Evolutionary conservation across 1,140 invertebrate genomes (phyloP), one percentile per base, ranked within the genome.

Genomic region (Pachypeltis micranthus): DNA sequence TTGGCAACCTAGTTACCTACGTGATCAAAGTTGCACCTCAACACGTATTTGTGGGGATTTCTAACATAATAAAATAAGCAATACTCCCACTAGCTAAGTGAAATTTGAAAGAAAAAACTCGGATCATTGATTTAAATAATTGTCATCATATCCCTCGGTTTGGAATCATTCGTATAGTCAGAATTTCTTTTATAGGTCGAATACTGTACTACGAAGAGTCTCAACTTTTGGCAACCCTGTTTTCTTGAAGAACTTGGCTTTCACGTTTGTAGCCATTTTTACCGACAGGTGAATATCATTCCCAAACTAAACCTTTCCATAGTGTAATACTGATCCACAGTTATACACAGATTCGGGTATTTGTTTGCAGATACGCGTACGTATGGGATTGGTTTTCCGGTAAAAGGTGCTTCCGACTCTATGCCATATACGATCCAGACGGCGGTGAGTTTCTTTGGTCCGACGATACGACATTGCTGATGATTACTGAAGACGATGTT

Each of bases 321-420:
- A n/a, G n/a, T n/a, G n/a, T n/a, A n/a, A n/a, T n/a, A n/a, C n/a
- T n/a, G n/a, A n/a, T n/a, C n/a, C n/a, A n/a, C n/a, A n/a, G n/a
- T n/a, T n/a, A n/a, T n/a, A n/a, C n/a, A n/a, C n/a, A n/a, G n/a
- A n/a, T n/a, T n/a, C n/a, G n/a, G n/a, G n/a, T n/a, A 10, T 7
- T 51, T 51, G 10, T 51, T 51, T 51, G n/a, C 47, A 51, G 47
- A 34, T 59, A 31, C 57, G 57, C 57, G n/a, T 59, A 59, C 28
- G 57, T 59, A 7, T 59, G 57, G 57, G 57, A 59, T 19, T 59
- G 57, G 57, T 59, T 59, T n/a, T 31, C 57, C 14, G 57, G 57
- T 2, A 23, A 10, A 2, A 59, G 29, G n/a, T 59, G 57, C 31
- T 59, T 59, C 28, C 24, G 57, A 1, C 14, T 59, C 2, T 59